Percentiles rank a stretch among this genome's conserved stretches.
These are phyloP conservation scores for Gymnorhina tibicen DNA, from an alignment of 2,113 vertebrate species.

Conservation along the genomic window DNA sequence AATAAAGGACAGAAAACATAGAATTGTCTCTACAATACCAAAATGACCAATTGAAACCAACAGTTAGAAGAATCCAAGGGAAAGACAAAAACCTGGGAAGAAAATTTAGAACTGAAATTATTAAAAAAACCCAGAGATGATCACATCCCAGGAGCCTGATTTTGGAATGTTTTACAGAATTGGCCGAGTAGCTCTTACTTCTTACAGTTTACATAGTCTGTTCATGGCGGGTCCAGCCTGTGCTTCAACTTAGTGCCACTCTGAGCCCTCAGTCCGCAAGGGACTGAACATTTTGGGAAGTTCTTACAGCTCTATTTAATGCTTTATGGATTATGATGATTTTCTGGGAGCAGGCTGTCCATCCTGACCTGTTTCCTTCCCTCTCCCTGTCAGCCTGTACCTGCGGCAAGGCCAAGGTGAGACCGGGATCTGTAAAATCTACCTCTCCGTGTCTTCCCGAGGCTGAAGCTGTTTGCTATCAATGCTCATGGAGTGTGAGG, in stretches of 20 bases:
- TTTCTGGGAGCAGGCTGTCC: fast-evolving
- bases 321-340: neutral
- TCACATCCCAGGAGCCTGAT: neutral
- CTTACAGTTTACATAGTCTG: neutral
- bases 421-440: conserved; percentile 91
- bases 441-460: conserved; percentile 89
- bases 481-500: conserved; percentile 88
- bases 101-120: neutral
- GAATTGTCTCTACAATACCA: neutral
- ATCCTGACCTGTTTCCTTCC: neutral
- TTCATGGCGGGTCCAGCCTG: neutral
- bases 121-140: neutral
- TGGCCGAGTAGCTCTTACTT: neutral
- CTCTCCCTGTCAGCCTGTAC: conserved; percentile 75
- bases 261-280: neutral
- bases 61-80: neutral
- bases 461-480: conserved; percentile 89
- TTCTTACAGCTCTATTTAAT: neutral
- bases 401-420: conserved; percentile 87
- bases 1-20: neutral
- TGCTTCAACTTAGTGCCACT: no score
- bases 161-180: neutral
- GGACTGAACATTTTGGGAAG: fast-evolving
- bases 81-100: neutral
- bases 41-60: neutral